A percentile compares a stretch with the other conserved stretches of the same genome.
Evolutionary conservation across 2,888 invertebrate species (phyloP).

Genomic region (Abscondita cerata): DNA sequence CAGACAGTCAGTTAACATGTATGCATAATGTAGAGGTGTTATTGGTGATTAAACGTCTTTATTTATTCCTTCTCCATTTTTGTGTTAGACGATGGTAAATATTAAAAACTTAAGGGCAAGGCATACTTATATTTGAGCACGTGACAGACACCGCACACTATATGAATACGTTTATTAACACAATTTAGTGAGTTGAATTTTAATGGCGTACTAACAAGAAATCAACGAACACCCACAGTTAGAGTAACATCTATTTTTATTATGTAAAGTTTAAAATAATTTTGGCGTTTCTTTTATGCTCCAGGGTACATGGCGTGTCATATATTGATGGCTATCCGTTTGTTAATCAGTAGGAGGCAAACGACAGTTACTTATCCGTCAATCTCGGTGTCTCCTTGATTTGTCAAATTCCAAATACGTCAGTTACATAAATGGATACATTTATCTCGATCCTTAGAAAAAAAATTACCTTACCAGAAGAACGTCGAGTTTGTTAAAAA

Average conservation of each 20-base stretch:
- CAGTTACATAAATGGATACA: slow-evolving; percentile 40
- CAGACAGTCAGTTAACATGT: background rate
- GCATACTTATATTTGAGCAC: slow-evolving; percentile 51
- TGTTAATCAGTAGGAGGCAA: slow-evolving; percentile 41
- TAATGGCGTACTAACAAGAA: slow-evolving; percentile 26
- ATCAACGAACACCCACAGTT: slow-evolving; percentile 5
- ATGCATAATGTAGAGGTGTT: slow-evolving; percentile 4
- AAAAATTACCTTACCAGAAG: slow-evolving; percentile 18
- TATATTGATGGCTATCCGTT: slow-evolving; percentile 40
- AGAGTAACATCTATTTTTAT: slow-evolving; percentile 1
- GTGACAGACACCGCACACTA: slow-evolving; percentile 53
- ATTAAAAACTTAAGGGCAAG: slow-evolving; percentile 45
- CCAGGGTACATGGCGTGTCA: slow-evolving; percentile 24
- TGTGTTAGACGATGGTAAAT: slow-evolving; percentile 21
- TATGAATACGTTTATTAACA: slow-evolving; percentile 47
- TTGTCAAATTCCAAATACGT: slow-evolving; percentile 44
- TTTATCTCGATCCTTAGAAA: slow-evolving; percentile 36
- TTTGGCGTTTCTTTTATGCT: slow-evolving; percentile 2
- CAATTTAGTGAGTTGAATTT: slow-evolving; percentile 35
- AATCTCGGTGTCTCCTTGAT: slow-evolving; percentile 42
- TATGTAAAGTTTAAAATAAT: slow-evolving; percentile 4
- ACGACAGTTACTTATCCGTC: slow-evolving; percentile 44
- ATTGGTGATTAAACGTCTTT: slow-evolving; percentile 14
- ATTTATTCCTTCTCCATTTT: slow-evolving; percentile 23
- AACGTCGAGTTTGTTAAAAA: slow-evolving; percentile 10